Evolutionary conservation across 1,140 invertebrate species (phyloP).

Genomic region (Lasioglossum baleicum): DNA sequence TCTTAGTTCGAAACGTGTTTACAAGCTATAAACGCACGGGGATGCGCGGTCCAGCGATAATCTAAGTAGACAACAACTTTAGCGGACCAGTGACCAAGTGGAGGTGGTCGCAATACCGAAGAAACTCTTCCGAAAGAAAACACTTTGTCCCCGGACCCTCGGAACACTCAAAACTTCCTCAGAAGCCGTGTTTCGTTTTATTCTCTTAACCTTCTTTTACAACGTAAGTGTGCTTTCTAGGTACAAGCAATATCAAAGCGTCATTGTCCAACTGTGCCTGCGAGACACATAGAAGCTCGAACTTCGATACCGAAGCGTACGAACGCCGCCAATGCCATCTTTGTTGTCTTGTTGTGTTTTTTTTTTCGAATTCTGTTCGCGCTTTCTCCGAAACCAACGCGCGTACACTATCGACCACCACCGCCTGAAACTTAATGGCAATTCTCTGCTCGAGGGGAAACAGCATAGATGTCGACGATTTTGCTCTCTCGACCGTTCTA

Average conservation of each 20-base stretch:
- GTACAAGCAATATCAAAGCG: conserved; percentile 1
- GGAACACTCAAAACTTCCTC: background rate
- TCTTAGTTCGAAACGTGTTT: background rate
- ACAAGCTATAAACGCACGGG: too few relatives aligned
- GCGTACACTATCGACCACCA: background rate
- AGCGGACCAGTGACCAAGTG: background rate
- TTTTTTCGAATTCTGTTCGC: background rate
- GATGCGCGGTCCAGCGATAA: background rate
- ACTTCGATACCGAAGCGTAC: background rate
- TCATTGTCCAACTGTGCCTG: conserved; percentile 5
- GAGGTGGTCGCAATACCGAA: background rate
- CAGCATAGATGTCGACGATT: too few relatives aligned
- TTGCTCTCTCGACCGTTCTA: too few relatives aligned
- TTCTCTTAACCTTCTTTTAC: background rate
- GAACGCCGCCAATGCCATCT: background rate
- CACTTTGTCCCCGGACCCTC: background rate
- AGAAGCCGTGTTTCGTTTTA: background rate
- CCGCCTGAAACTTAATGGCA: background rate
- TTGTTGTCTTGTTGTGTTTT: background rate
- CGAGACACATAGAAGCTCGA: conserved; percentile 3
- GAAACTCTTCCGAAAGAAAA: background rate
- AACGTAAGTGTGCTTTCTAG: conserved; percentile 2
- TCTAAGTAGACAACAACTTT: background rate
- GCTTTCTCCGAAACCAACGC: background rate
- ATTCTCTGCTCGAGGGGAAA: background rate